A percentile compares a stretch with the other conserved stretches of the same genome.
Evolutionary conservation across 2,888 invertebrate species (phyloP).

Genomic region (Melinaea marsaeus): DNA sequence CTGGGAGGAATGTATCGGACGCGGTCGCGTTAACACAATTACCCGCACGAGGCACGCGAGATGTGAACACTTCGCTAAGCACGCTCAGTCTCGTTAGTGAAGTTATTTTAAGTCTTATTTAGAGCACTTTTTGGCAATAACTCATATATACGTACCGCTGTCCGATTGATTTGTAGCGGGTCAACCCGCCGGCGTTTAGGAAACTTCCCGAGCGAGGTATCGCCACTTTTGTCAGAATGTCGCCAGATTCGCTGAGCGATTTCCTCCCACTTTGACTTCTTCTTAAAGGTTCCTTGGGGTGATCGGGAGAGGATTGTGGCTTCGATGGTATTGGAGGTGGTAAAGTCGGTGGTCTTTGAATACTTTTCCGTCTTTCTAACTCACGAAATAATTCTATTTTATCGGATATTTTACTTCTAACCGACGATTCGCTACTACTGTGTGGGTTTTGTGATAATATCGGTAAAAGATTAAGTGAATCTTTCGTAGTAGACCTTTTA

Average conservation of each 20-base stretch:
- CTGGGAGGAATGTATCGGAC: constrained; percentile 61
- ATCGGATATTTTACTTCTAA: constrained; percentile 72
- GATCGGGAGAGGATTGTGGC: constrained; percentile 48
- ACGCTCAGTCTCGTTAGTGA: constrained; percentile 50
- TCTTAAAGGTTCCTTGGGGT: constrained; percentile 60
- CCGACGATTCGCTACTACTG: constrained; percentile 65
- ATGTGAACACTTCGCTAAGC: constrained; percentile 61
- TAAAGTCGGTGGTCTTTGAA: constrained; percentile 69
- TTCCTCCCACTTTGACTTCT: constrained; percentile 71
- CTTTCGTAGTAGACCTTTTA: constrained; percentile 61
- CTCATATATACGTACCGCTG: constrained; percentile 72
- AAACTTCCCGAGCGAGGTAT: constrained; percentile 92
- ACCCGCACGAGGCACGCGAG: constrained; percentile 66
- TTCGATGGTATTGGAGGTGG: constrained; percentile 72
- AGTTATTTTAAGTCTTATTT: constrained; percentile 41
- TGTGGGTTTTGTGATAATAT: constrained; percentile 40
- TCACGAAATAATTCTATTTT: constrained; percentile 73
- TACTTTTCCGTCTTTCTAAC: constrained; percentile 66
- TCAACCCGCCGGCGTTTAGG: constrained; percentile 86
- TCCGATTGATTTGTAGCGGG: constrained; percentile 85
- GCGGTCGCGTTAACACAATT: constrained; percentile 64
- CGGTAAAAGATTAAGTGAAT: constrained; percentile 43
- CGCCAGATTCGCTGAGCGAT: constrained; percentile 81
- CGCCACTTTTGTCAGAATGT: constrained; percentile 90
- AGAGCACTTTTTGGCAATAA: background rate